Evolutionary conservation across 1,140 invertebrate genomes (phyloP), one percentile per base, ranked within the genome.

Genomic region (Riptortus pedestris): DNA sequence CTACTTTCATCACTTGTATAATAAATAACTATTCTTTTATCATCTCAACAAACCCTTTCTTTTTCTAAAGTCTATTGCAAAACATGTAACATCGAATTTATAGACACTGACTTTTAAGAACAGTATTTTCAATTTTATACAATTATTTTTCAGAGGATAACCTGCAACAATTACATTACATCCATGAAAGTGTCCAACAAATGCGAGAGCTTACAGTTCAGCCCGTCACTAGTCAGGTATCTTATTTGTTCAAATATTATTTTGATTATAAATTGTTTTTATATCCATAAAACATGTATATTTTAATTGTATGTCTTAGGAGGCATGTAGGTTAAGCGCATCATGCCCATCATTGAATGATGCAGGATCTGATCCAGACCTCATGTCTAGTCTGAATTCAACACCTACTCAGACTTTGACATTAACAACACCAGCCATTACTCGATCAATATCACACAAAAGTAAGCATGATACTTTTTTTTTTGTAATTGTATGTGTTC

Each of bases 331-430:
- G 60, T 77, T 89, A 45, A 88, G 85, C 69, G 83, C 84, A 1
- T 88, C 86, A 1, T 90, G 87, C 73, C 86, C 88, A 2, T 85
- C 86, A 4, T 74, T 90, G 5, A 74, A 76, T 64, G 74, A 74
- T 58, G 77, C 76, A 33, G 72, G 70, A 20, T 79, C 76, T 26
- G 78, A 79, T 70, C 76, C 77, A 9, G 79, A 80, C 66, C 67
- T 77, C 11, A 67, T 78, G 3, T 69, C 67, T 22, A 71, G 78
- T 7, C 73, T 75, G 5, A 78, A 79, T 63, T 79, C 77, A 45
- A 79, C 78, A 16, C 78, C 78, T 16, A 76, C 77, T 5, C 76
- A 79, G 65, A 65, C 64, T 14, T 59, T 75, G 18, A 64, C 72
- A 14, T 61, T 66, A 24, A 69, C 65, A 24, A 55, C 51, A 24